A percentile compares a stretch with the other conserved stretches of the same genome.
Conservation (phyloP, 2,797 vertebrate species). For the Parauchenoglanis ngamensis region DNA sequence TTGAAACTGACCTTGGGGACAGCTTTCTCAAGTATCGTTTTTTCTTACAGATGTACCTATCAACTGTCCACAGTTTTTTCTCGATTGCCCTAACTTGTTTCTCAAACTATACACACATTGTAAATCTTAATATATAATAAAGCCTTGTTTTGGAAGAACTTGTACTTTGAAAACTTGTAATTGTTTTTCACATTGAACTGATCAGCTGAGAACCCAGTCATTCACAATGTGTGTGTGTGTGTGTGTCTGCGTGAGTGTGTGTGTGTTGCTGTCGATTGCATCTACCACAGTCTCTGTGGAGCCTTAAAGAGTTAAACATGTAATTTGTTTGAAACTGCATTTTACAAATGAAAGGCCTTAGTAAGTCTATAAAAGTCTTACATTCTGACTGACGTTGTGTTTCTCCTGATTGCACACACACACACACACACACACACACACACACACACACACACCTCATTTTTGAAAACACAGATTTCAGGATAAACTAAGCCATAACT, state of each 20-base stretch:
- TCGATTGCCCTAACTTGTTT: not conserved
- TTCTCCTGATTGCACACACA: not conserved
- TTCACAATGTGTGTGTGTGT: not conserved
- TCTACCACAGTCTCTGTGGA: not conserved
- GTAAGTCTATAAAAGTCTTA: not conserved
- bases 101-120: not conserved
- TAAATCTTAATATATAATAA: not conserved
- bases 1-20: slow-evolving; percentile 19
- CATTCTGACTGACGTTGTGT: not conserved
- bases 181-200: not conserved
- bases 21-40: not conserved
- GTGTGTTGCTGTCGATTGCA: not conserved
- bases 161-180: no score
- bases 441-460: not conserved
- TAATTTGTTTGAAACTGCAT: not conserved
- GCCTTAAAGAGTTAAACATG: not conserved
- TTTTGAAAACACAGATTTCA: not conserved
- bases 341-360: not conserved
- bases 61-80: not conserved
- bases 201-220: not conserved
- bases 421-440: not conserved
- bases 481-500: not conserved
- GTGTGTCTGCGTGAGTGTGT: not conserved
- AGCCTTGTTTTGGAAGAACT: not conserved
- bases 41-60: not conserved